Evolutionary conservation across 2,113 vertebrate species (phyloP).

Genomic region (Apteryx mantelli): DNA sequence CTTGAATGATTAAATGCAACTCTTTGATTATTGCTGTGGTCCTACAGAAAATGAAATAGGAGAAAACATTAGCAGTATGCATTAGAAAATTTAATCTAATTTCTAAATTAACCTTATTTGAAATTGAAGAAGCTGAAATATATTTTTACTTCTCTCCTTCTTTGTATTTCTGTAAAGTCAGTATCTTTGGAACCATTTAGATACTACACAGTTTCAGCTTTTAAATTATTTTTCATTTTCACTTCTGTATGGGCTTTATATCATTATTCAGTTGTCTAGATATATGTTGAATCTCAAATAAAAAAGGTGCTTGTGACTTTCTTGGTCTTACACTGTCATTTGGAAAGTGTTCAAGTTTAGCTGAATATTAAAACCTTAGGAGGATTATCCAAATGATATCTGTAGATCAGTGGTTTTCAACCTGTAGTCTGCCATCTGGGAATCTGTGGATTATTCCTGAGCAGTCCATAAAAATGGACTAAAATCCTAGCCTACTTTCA

Average conservation of each 20-base stretch:
- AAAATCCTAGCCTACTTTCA: not conserved
- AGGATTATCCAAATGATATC: conserved; percentile 18
- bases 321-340: not conserved
- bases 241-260: not conserved
- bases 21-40: not conserved
- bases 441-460: conserved; percentile 24
- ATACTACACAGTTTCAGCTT: not conserved
- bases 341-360: not conserved
- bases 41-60: not conserved
- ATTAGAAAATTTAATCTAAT: not conserved
- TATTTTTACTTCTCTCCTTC: not conserved
- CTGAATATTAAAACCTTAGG: conserved; percentile 21
- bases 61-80: not conserved
- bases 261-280: not conserved
- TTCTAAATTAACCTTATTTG: not conserved
- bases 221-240: not conserved
- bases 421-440: conserved; percentile 15
- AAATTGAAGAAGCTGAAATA: not conserved
- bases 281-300: not conserved
- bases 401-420: conserved; percentile 5
- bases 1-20: conserved; percentile 11
- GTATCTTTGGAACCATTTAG: not conserved
- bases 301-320: not conserved
- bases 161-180: not conserved
- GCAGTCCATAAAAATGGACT: not conserved